Evolutionary conservation across 1,140 invertebrate species (phyloP), one percentile per base, ranked within the genome.

Genomic region (Drosophila arizonae): DNA sequence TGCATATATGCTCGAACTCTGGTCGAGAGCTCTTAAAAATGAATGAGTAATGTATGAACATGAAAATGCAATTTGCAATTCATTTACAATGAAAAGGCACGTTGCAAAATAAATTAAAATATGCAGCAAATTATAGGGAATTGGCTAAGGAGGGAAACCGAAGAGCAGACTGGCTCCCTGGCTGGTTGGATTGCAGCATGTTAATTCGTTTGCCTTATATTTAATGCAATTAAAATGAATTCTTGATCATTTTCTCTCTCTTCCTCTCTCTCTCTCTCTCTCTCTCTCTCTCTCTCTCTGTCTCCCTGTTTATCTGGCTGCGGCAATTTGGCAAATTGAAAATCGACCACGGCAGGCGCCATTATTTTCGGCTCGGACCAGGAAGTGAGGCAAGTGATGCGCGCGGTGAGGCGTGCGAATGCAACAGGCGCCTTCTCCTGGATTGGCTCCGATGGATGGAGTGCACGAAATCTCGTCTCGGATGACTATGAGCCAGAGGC

Each of bases 301-400:
- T 43, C 41, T 43, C 41, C 9, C 13, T 41, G 10, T 41, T 30
- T 30, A 30, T 6, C 8, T 17, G 0, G 17, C 17, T 17, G 17
- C 1, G 17, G 17, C 17, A 17, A 51, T 17, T 11, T 62, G 39
- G 55, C 41, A 58, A 67, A 52, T 60, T 46, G 43, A 11, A 30
- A 41, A n/a, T 33, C 45, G 60, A 21, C 4, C 21, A 24, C 2
- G 21, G 21, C 92, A 98, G 98, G 98, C 51, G 98, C 97, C 28
- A 98, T 99, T 64, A 96, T 99, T 79, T 99, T 98, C 91, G 98
- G 97, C 0, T 98, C 97, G 0, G 97, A 99, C 92, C 98, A 99
- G 93, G 98, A 99, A 93, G 98, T 99, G 9, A 97, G 97, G 0
- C 97, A 96, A 11, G 94, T 99, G 48, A 99, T 99, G 98, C 93